Evolutionary conservation across 2,888 invertebrate genomes (phyloP), one percentile per base, ranked within the genome.

Genomic region (Nomada lathburiana): DNA sequence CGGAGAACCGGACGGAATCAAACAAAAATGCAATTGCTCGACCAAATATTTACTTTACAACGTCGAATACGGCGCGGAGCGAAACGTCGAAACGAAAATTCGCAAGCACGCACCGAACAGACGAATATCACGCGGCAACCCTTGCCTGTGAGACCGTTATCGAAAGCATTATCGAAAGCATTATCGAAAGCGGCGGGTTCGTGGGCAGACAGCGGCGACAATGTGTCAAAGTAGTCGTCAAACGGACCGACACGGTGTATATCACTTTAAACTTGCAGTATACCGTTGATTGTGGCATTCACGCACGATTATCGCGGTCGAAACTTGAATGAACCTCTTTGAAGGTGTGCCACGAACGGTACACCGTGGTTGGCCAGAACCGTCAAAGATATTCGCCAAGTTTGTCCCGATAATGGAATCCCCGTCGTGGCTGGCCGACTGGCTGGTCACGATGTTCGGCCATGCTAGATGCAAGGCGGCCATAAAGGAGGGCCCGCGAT

Each of bases 371-470:
- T 52, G 78, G 57, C 64, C 82, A 70, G 82, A 74, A 77, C 82
- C 80, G 73, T 80, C 83, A 68, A 81, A 86, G 87, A 86, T 84
- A 82, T 87, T 88, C 84, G 84, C 84, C 81, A 90, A 91, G 86
- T 90, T 91, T 83, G 83, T 16, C 55, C 87, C 90, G 89, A 90
- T 91, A 90, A 90, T 90, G 89, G 88, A 91, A 90, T 91, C 88
- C 78, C 74, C 53, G 74, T 70, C 73, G 83, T 81, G 87, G 74
- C 77, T 62, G 29, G 63, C 71, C 79, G 80, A 63, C 70, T 26
- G 57, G 64, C 29, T 62, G 82, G 83, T 74, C 80, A 73, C 52
- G 73, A 67, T n/a, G 76, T 69, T 63, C 70, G 76, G 42, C 18
- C 20, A 59, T 78, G 73, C 78, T 59, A 55, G 62, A 75, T 73